These are phyloP conservation scores for Pavo muticus DNA, from an alignment of 2,113 vertebrate species.

Conservation along the genomic window DNA sequence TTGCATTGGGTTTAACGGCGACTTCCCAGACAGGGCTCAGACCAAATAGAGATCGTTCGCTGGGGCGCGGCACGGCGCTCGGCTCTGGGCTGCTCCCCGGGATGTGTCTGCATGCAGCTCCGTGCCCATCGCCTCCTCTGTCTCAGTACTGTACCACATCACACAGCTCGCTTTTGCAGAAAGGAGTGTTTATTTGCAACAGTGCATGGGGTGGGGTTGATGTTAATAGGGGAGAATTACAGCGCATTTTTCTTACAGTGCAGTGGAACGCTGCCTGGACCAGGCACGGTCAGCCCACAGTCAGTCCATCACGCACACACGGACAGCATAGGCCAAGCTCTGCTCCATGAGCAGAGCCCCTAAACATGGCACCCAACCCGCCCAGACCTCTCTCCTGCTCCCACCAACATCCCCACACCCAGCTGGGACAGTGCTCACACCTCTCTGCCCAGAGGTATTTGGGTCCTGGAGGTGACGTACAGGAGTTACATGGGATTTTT, in stretches of 20 bases:
- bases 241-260: constrained; percentile 33
- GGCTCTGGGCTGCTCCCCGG: not conserved
- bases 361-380: not conserved
- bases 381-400: not conserved
- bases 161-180: constrained; percentile 40
- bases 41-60: constrained; percentile 59
- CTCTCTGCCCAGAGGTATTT: not conserved
- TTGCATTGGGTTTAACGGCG: constrained; percentile 65
- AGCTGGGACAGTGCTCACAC: not conserved
- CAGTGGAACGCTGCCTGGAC: too few species aligned
- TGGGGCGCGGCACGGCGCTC: not conserved
- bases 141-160: constrained; percentile 9
- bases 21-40: constrained; percentile 63
- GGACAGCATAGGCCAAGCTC: not conserved
- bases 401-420: not conserved
- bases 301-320: too few species aligned
- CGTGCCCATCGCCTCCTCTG: not conserved
- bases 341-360: constrained; percentile 11
- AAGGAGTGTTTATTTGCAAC: constrained; percentile 64
- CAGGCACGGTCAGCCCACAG: too few species aligned
- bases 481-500: not conserved
- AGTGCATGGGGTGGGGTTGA: not conserved
- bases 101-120: not conserved
- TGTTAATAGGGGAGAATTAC: constrained; percentile 27
- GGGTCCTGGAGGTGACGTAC: not conserved